Evolutionary conservation across 2,797 vertebrate genomes (phyloP).

Genomic region (Novumbra hubbsi): DNA sequence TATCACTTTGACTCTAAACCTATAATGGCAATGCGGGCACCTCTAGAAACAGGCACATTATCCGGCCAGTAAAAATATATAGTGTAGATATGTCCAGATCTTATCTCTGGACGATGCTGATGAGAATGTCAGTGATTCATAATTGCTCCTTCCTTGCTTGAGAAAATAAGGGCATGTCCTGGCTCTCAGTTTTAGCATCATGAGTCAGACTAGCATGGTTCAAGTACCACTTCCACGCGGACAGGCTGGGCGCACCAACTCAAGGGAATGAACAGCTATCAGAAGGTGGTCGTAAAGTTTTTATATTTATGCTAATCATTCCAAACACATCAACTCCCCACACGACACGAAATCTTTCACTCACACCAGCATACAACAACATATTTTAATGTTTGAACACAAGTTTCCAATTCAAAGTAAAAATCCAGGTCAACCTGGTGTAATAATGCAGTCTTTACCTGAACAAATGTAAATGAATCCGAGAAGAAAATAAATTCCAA

Average conservation of each 20-base stretch:
- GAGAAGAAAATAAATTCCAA: constrained; percentile 64
- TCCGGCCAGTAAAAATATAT: not conserved
- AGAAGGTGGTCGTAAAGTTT: not conserved
- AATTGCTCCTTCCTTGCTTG: not conserved
- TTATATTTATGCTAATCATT: not conserved
- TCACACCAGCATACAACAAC: constrained; percentile 10
- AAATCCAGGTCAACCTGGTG: not conserved
- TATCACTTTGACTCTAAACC: not conserved
- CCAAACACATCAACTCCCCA: not conserved
- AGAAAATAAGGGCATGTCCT: not conserved
- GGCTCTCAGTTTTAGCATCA: not conserved
- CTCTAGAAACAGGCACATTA: not conserved
- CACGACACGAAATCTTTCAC: not conserved
- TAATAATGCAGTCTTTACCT: constrained; percentile 57
- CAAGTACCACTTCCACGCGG: not conserved
- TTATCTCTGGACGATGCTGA: constrained; percentile 3
- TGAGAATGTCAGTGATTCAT: constrained; percentile 9
- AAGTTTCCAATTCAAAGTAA: constrained; percentile 37
- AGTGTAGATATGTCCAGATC: constrained; percentile 9
- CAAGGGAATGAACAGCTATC: not conserved
- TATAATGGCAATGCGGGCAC: not conserved
- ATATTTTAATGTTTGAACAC: constrained; percentile 34
- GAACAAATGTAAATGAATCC: constrained; percentile 66
- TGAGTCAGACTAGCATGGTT: not conserved
- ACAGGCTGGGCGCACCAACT: not conserved